Evolutionary conservation across 2,888 invertebrate genomes (phyloP), one percentile per base, ranked within the genome.

Genomic region (Harpalus rubripes): DNA sequence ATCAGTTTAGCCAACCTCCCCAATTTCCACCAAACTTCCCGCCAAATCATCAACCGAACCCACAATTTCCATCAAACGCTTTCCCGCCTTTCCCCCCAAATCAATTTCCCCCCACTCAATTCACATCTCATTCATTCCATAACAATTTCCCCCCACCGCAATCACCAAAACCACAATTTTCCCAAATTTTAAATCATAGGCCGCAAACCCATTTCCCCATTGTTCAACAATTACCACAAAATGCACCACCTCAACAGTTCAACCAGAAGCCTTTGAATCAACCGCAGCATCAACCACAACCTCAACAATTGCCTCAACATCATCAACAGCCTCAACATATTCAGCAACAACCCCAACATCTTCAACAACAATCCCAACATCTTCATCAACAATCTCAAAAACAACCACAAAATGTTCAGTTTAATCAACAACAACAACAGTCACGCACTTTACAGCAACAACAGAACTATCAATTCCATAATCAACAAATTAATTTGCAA

Each of bases 181-280:
- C 78, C 18, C 86, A 87, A 61, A 86, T 88, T 83, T 89, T 89
- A 78, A 84, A 72, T 10, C 92, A 89, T 85, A 93, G 93, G 88
- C 93, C 93, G 85, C 90, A 93, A 85, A 92, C 93, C 6, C 93
- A 93, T 86, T 90, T 91, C 85, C 90, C 90, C 16, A 80, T 88
- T 26, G 88, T 88, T 18, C 89, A 89, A 84, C 87, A 88, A 63
- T 89, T 89, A 58, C 86, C 72, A 88, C 89, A 78, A 88, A 87
- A 15, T 18, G 8, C 72, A 16, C 72, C 41, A 78, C 86, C 86
- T 32, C 85, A 81, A n/a, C 85, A 85, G 41, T 86, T 85, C 59
- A 87, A 85, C 58, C 86, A 86, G 16, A 79, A 63, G 52, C 15
- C 65, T 41, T 58, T 58, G 79, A 84, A 85, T 90, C 68, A 68